phyloP scores from a whole-genome alignment of 2,888 invertebrate genomes.

The Leptopilina drosophilae region DNA sequence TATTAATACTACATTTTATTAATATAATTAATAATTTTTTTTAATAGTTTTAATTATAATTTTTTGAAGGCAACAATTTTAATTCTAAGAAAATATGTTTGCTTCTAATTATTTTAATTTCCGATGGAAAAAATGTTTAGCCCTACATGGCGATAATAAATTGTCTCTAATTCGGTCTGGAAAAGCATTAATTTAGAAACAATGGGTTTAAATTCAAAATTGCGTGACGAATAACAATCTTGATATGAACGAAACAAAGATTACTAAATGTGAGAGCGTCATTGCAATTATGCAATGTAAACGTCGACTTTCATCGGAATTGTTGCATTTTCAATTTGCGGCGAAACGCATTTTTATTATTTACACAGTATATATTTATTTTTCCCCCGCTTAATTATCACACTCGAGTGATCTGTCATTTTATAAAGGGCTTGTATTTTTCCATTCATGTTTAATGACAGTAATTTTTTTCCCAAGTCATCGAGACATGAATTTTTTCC shows the following conservation, averaged over 20 bases:
- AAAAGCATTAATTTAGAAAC: conserved; percentile 7
- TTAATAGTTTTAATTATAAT: too few relatives aligned
- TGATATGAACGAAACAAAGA: conserved; percentile 5
- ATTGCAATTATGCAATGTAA: conserved; percentile 6
- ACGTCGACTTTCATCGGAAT: neutral
- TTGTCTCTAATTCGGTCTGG: neutral
- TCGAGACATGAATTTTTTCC: too few relatives aligned
- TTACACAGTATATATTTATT: neutral
- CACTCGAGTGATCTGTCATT: too few relatives aligned
- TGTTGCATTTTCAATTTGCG: neutral
- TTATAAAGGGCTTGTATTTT: neutral
- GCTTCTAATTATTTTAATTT: neutral
- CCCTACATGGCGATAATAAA: neutral
- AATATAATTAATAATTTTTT: too few relatives aligned
- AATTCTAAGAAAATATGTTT: too few relatives aligned
- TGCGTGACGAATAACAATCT: neutral
- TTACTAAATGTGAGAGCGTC: conserved; percentile 13
- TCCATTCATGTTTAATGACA: too few relatives aligned
- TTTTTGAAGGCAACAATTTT: too few relatives aligned
- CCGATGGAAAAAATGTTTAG: neutral
- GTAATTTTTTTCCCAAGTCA: neutral
- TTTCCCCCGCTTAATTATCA: neutral
- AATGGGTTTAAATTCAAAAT: neutral
- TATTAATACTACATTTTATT: too few relatives aligned
- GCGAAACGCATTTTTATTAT: neutral